These are phyloP conservation scores for Myotis myotis DNA, from an alignment of 2,797 vertebrate genomes.

Conservation along the genomic window DNA sequence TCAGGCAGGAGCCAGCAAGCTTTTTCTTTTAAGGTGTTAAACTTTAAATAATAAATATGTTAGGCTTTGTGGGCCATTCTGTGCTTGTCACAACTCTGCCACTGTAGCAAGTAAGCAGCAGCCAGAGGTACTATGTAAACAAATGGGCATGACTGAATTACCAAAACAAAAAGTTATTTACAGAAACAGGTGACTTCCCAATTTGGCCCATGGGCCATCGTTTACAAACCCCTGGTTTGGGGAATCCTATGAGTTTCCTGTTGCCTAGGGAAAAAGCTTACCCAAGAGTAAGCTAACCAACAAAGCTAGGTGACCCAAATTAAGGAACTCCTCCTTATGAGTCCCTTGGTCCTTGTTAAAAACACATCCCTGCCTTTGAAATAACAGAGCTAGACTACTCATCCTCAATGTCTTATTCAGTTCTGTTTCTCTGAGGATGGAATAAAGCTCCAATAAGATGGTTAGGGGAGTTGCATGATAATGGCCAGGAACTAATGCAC, in stretches of 20 bases:
- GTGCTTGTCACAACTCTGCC: neutral
- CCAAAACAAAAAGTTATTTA: neutral
- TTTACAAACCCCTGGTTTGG: neutral
- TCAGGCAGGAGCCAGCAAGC: neutral
- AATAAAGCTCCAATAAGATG: neutral
- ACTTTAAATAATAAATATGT: neutral
- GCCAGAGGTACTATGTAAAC: neutral
- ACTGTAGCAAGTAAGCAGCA: neutral
- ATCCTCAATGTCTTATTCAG: neutral
- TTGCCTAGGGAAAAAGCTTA: neutral
- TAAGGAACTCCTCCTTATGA: neutral
- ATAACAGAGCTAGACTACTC: neutral
- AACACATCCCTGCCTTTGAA: neutral
- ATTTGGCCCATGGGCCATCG: neutral
- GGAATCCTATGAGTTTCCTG: neutral
- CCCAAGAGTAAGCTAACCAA: neutral
- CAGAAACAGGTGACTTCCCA: neutral
- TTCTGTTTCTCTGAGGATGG: neutral
- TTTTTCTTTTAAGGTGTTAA: neutral
- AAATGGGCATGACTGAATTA: neutral
- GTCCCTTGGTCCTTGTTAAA: neutral
- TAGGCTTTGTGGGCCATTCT: no score
- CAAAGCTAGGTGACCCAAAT: conserved; percentile 1
- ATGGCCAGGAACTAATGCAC: neutral
- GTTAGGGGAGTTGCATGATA: neutral